These are phyloP conservation scores for Zaprionus capensis DNA, from an alignment of 1,140 invertebrate genomes.

Conservation along the genomic window DNA sequence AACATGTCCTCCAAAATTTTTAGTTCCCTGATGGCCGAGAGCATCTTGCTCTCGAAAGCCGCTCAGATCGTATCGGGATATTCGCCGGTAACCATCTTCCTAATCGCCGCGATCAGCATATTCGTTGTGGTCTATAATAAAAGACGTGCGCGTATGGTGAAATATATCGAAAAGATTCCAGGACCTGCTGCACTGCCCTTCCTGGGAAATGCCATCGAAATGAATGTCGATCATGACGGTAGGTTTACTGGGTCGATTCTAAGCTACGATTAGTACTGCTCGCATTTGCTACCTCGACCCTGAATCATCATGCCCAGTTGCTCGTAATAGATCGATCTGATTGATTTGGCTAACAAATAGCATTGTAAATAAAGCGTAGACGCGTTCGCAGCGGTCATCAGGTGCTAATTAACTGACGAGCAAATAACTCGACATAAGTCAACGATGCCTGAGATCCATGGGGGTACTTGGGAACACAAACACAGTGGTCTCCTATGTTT, in stretches of 20 bases:
- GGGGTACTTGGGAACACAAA: background rate
- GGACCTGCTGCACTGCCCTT: conserved; percentile 86
- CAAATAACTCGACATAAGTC: conserved; percentile 12
- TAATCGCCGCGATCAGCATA: conserved; percentile 60
- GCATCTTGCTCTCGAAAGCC: conserved; percentile 71
- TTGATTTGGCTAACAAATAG: conserved; percentile 38
- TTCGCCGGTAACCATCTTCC: conserved; percentile 73
- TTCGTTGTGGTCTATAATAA: conserved; percentile 84
- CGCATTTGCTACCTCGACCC: conserved; percentile 55
- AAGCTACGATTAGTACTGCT: background rate
- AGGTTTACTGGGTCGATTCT: conserved; percentile 55
- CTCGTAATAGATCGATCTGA: conserved; percentile 43
- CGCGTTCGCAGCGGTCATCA: conserved; percentile 2
- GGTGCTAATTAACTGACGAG: conserved; percentile 65
- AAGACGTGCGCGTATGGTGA: conserved; percentile 80
- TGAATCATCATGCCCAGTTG: conserved; percentile 39
- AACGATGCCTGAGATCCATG: conserved; percentile 20
- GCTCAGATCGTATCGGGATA: conserved; percentile 72
- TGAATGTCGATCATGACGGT: conserved; percentile 85
- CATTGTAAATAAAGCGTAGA: conserved; percentile 32
- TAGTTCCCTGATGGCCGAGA: conserved; percentile 74
- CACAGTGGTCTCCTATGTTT: conserved; percentile 2
- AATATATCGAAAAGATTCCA: conserved; percentile 85
- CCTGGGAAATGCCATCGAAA: conserved; percentile 86
- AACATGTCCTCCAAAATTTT: conserved; percentile 79